Evolutionary conservation across 2,113 vertebrate genomes (phyloP).

Genomic region (Solea senegalensis): DNA sequence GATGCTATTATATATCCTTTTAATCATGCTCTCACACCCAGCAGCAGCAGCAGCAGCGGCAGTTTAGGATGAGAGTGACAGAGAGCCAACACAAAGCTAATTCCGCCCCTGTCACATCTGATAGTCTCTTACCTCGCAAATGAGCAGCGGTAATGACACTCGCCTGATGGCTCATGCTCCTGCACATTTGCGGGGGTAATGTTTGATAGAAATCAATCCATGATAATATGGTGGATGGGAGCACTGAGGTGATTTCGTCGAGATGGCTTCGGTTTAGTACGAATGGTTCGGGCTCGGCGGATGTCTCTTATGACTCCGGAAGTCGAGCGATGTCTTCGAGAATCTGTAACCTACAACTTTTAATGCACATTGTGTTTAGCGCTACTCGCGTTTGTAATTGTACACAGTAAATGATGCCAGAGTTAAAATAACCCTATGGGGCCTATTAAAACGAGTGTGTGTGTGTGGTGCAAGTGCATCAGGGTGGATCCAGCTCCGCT

Average conservation of each 20-base stretch:
- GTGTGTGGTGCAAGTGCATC: too few relatives aligned
- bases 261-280: slow-evolving; percentile 52
- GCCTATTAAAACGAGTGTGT: too few relatives aligned
- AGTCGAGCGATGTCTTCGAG: slow-evolving; percentile 1
- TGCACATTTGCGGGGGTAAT: slow-evolving; percentile 77
- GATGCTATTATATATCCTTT: slow-evolving; percentile 91
- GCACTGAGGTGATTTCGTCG: slow-evolving; percentile 48
- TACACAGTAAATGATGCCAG: not conserved
- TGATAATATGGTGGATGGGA: slow-evolving; percentile 60
- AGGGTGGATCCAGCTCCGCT: too few relatives aligned
- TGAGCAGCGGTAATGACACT: slow-evolving; percentile 84
- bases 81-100: slow-evolving; percentile 90
- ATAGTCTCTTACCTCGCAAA: slow-evolving; percentile 89
- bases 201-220: slow-evolving; percentile 75
- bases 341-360: slow-evolving; percentile 3
- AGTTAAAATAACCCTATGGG: too few relatives aligned
- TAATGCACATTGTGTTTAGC: slow-evolving; percentile 8
- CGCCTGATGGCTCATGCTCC: slow-evolving; percentile 86
- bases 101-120: slow-evolving; percentile 90
- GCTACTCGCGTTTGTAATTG: not conserved
- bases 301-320: slow-evolving; percentile 24
- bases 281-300: slow-evolving; percentile 16
- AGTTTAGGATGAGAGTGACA: slow-evolving; percentile 88
- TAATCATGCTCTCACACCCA: slow-evolving; percentile 90
- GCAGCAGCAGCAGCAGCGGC: slow-evolving; percentile 62